Evolutionary conservation across 2,888 invertebrate species (phyloP).

Genomic region (Laothoe populi): DNA sequence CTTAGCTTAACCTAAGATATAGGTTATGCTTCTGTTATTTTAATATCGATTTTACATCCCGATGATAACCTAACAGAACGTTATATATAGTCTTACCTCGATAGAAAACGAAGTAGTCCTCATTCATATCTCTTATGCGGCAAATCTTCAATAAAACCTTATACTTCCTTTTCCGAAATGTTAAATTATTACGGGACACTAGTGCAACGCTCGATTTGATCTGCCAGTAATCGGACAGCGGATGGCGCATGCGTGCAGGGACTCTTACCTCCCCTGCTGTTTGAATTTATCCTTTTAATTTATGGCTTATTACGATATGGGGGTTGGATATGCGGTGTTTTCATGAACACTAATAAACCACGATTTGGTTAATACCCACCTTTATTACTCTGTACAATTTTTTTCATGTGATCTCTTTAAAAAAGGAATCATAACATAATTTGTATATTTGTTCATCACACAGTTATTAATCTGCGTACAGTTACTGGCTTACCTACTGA

Average conservation of each 20-base stretch:
- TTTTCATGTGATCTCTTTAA: too few relatives aligned
- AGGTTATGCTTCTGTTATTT: constrained; percentile 79
- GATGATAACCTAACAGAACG: constrained; percentile 44
- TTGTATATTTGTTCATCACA: too few relatives aligned
- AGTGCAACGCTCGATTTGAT: constrained; percentile 27
- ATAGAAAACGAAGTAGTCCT: constrained; percentile 93
- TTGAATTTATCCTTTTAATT: constrained; percentile 36
- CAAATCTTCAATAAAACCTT: constrained; percentile 65
- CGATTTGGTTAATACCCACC: too few relatives aligned
- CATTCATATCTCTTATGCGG: constrained; percentile 91
- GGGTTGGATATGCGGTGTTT: neutral
- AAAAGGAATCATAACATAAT: too few relatives aligned
- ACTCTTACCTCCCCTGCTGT: constrained; percentile 45
- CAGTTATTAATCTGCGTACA: too few relatives aligned
- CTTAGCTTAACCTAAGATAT: too few relatives aligned
- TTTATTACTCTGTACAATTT: neutral
- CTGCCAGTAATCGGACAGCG: constrained; percentile 37
- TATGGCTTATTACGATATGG: constrained; percentile 40
- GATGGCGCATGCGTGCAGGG: constrained; percentile 58
- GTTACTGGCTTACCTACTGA: too few relatives aligned
- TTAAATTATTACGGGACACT: constrained; percentile 33
- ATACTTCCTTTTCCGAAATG: constrained; percentile 27
- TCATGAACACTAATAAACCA: neutral
- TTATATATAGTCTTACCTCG: constrained; percentile 86
- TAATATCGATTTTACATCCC: constrained; percentile 71